Evolutionary conservation across 2,113 vertebrate genomes (phyloP).

Genomic region (Perognathus longimembris): DNA sequence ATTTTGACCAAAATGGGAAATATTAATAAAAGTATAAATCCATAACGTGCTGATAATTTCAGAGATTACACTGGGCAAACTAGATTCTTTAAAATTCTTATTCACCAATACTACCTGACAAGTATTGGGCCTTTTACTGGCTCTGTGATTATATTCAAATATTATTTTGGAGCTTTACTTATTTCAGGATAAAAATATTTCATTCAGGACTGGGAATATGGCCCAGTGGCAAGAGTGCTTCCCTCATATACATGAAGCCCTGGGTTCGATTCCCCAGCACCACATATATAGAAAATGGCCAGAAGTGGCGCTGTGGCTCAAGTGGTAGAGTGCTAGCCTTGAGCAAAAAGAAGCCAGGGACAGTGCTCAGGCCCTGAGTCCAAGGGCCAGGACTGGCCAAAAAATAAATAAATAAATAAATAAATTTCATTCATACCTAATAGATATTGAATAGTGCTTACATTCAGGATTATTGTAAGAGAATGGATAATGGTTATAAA

Average conservation of each 20-base stretch:
- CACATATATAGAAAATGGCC: too few relatives aligned
- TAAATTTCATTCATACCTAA: too few relatives aligned
- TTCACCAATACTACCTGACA: background rate
- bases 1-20: background rate
- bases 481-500: background rate
- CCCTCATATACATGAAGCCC: too few relatives aligned
- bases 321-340: too few relatives aligned
- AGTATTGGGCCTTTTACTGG: background rate
- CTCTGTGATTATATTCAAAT: background rate
- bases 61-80: background rate
- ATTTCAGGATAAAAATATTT: background rate
- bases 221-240: too few relatives aligned
- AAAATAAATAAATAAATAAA: too few relatives aligned
- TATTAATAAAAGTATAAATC: background rate
- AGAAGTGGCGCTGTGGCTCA: too few relatives aligned
- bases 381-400: too few relatives aligned
- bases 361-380: too few relatives aligned
- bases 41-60: slow-evolving; percentile 5
- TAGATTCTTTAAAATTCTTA: slow-evolving; percentile 4
- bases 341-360: too few relatives aligned
- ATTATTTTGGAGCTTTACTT: slow-evolving; percentile 18
- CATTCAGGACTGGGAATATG: too few relatives aligned
- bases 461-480: background rate
- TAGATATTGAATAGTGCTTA: background rate
- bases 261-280: too few relatives aligned